Conservation (phyloP, 2,113 vertebrate species). For the Cheilinus undulatus region DNA sequence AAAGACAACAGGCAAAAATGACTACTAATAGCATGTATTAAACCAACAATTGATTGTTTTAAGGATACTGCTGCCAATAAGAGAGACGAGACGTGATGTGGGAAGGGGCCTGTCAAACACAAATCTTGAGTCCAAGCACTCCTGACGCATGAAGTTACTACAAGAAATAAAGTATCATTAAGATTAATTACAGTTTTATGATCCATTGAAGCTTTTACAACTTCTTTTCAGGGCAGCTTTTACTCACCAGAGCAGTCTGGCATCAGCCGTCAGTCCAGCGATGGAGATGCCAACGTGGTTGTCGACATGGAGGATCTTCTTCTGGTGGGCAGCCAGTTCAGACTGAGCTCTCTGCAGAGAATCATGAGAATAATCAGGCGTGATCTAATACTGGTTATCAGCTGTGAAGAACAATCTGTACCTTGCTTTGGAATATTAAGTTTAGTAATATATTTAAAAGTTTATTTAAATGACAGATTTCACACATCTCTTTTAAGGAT, state of each 20-base stretch:
- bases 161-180: neutral
- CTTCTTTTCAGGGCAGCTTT: neutral
- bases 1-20: neutral
- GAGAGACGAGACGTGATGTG: constrained; percentile 93
- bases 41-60: no score
- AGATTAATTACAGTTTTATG: no score
- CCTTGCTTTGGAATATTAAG: no score
- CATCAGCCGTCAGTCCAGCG: constrained; percentile 97
- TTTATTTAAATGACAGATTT: no score
- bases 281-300: constrained; percentile 98
- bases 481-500: no score
- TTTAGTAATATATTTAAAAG: no score
- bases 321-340: constrained; percentile 98
- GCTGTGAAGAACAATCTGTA: no score
- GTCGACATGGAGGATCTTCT: constrained; percentile 99
- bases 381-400: neutral
- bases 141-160: constrained; percentile 99
- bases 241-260: constrained; percentile 93
- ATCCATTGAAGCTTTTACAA: no score
- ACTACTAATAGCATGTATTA: neutral
- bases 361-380: constrained; percentile 10
- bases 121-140: constrained; percentile 98
- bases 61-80: constrained; percentile 99
- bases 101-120: constrained; percentile 98
- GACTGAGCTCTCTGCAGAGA: constrained; percentile 94